These are phyloP conservation scores for Teleogryllus oceanicus DNA, from an alignment of 2,888 invertebrate species.

Conservation along the genomic window DNA sequence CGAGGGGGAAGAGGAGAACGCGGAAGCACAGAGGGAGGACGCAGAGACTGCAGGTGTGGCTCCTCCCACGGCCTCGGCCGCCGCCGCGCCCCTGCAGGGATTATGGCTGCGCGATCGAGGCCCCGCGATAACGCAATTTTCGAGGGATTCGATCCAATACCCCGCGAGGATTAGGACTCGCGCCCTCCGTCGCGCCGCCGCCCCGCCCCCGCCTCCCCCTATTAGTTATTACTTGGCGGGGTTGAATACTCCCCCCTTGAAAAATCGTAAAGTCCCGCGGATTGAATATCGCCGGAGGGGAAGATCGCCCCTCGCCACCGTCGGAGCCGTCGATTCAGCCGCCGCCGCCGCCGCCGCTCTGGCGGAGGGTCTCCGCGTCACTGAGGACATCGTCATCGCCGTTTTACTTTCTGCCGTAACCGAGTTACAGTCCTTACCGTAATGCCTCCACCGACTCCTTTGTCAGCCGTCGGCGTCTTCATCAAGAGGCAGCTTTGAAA, in stretches of 20 bases:
- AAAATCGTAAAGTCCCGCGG: conserved; percentile 12
- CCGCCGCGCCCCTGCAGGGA: neutral
- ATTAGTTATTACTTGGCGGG: conserved; percentile 18
- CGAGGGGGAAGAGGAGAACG: too few relatives aligned
- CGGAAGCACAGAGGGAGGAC: neutral
- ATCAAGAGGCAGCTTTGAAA: too few relatives aligned
- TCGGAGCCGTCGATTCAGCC: neutral
- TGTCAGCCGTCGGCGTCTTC: too few relatives aligned
- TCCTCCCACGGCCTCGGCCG: too few relatives aligned
- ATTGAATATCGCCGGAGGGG: conserved; percentile 3
- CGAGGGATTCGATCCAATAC: conserved; percentile 18
- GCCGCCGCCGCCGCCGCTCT: too few relatives aligned
- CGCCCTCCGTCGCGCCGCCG: neutral
- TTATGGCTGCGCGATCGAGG: neutral
- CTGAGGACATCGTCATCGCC: too few relatives aligned
- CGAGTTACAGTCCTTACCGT: too few relatives aligned
- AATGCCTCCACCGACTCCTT: too few relatives aligned
- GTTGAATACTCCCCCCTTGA: neutral
- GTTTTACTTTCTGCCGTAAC: too few relatives aligned
- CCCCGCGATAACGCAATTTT: conserved; percentile 2
- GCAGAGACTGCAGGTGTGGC: too few relatives aligned
- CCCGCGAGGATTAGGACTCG: conserved; percentile 2
- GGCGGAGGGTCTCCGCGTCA: too few relatives aligned
- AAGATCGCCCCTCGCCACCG: neutral
- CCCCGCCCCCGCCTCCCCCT: neutral